Conservation (phyloP, 2,797 vertebrate species). For the Adelosebastes latens region DNA sequence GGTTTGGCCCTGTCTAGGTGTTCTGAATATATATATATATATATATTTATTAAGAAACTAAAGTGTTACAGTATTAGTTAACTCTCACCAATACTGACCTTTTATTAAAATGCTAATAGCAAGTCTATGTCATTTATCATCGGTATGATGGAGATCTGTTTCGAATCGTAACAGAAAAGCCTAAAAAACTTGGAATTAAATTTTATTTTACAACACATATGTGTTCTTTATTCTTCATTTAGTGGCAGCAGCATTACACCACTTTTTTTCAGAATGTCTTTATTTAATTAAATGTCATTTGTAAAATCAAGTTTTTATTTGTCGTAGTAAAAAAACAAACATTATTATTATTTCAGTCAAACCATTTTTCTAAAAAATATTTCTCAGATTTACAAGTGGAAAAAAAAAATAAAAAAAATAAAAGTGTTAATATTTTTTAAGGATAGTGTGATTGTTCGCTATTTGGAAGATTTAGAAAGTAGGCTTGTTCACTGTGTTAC, state of each 20-base stretch:
- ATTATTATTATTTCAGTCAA: neutral
- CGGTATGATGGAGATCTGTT: neutral
- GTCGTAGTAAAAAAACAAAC: neutral
- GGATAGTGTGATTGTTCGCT: neutral
- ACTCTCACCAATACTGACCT: neutral
- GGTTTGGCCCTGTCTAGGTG: neutral
- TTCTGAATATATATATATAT: neutral
- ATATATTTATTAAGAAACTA: neutral
- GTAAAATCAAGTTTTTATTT: neutral
- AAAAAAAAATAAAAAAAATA: neutral
- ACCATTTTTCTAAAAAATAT: neutral
- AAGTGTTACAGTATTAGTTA: neutral
- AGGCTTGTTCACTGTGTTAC: neutral
- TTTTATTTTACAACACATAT: rapidly evolving
- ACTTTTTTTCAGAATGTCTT: neutral
- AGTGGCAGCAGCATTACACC: too few relatives aligned
- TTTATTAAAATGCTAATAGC: neutral
- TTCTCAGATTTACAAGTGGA: neutral
- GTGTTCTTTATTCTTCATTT: neutral
- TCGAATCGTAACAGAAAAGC: neutral
- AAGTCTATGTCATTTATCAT: neutral
- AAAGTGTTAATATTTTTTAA: neutral
- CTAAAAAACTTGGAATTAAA: neutral
- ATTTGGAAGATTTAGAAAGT: neutral
- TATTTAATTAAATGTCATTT: neutral